Evolutionary conservation across 2,888 invertebrate genomes (phyloP).

Genomic region (Dendrolimus pini): DNA sequence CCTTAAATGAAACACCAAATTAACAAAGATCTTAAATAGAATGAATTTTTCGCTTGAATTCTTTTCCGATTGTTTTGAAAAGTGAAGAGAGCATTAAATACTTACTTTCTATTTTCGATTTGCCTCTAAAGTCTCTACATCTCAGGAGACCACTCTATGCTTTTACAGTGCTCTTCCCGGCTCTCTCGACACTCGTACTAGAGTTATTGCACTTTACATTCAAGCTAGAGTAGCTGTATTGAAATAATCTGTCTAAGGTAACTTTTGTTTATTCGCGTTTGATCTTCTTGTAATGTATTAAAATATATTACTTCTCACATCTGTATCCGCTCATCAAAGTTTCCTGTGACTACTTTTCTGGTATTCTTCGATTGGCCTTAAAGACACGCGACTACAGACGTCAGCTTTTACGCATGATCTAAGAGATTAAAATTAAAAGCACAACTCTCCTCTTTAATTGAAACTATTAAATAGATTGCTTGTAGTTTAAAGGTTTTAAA

Average conservation of each 20-base stretch:
- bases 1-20: constrained; percentile 44
- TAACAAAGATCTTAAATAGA: constrained; percentile 58
- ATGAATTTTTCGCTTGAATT: constrained; percentile 51
- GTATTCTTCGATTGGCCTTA: constrained; percentile 31
- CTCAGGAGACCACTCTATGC: constrained; percentile 43
- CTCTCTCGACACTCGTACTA: constrained; percentile 50
- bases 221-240: constrained; percentile 36
- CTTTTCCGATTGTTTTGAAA: constrained; percentile 9
- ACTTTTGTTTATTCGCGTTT: constrained; percentile 32
- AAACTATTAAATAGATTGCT: constrained; percentile 48
- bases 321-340: constrained; percentile 25
- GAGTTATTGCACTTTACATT: constrained; percentile 52
- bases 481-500: constrained; percentile 57
- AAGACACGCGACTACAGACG: constrained; percentile 27
- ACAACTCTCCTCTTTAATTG: constrained; percentile 49
- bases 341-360: constrained; percentile 19
- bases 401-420: constrained; percentile 45
- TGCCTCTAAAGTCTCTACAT: constrained; percentile 47
- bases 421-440: constrained; percentile 29
- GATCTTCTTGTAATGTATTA: constrained; percentile 67
- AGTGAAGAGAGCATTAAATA: neutral
- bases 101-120: constrained; percentile 40
- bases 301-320: constrained; percentile 36
- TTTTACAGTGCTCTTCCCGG: constrained; percentile 40
- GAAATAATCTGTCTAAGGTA: constrained; percentile 26